Evolutionary conservation across 1,140 invertebrate species (phyloP), one percentile per base, ranked within the genome.

Genomic region (Hylyphantes graminicola): DNA sequence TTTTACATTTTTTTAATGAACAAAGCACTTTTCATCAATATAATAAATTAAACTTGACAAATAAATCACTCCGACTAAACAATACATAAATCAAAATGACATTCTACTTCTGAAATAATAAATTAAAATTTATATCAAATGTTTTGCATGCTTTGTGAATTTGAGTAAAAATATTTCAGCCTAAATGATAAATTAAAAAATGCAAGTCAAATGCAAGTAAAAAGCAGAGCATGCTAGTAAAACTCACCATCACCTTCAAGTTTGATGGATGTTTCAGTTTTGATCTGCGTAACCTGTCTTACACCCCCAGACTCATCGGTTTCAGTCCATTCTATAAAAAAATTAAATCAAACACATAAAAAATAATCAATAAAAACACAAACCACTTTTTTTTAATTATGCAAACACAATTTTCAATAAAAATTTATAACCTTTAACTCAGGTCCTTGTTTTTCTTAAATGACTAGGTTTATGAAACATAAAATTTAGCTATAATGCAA

Each of bases 321-420:
- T 74, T 86, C 85, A 51, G 82, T 86, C 85, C 85, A 86, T 68
- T 86, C 85, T 86, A 17, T 11, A 55, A 3, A 78, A 7, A 35
- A 17, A 55, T 68, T 77, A 54, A 12, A 5, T 35, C 35, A 35
- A 35, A 51, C 53, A 21, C 7, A 54, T n/a, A 72, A 21, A 79
- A 15, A 81, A 55, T 53, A 80, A 70, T 17, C n/a, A n/a, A n/a
- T 55, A 50, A 0, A 19, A 70, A 9, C 17, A 51, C 3, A 61
- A 48, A 53, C 17, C 67, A 77, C 9, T 19, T 67, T 67, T 21
- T 4, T 9, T 65, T 65, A 65, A 5, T 4, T 65, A 65, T 11
- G 5, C 2, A 65, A 65, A 65, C 19, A 59, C n/a, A n/a, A 13
- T 59, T 12, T n/a, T 59, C n/a, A 59, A 59, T 59, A 59, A 4